These are phyloP conservation scores for Prunella strophiata DNA, from an alignment of 2,797 vertebrate genomes.

Conservation along the genomic window DNA sequence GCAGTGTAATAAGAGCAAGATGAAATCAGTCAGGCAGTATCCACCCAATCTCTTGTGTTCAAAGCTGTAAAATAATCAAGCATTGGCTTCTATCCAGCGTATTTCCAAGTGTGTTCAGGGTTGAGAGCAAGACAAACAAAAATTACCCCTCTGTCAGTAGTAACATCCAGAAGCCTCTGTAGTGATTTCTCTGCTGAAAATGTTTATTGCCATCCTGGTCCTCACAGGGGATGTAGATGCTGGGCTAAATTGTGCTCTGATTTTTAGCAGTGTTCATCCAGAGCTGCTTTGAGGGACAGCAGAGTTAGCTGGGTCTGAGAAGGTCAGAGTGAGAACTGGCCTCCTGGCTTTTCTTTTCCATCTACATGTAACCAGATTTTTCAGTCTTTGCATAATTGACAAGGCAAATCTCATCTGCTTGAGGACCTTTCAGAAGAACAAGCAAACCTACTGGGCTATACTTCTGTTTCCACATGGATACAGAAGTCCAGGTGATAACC, in stretches of 20 bases:
- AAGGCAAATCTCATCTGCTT: neutral
- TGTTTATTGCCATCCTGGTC: slow-evolving; percentile 12
- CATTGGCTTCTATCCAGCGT: slow-evolving; percentile 37
- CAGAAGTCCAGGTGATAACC: neutral
- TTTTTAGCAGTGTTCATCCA: neutral
- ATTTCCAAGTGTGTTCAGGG: slow-evolving; percentile 33
- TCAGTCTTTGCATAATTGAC: neutral
- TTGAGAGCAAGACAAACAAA: slow-evolving; percentile 61
- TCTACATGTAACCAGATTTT: neutral
- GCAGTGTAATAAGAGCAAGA: slow-evolving; percentile 48
- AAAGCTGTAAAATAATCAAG: slow-evolving; percentile 52
- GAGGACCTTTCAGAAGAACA: neutral
- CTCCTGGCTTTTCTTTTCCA: slow-evolving; percentile 5
- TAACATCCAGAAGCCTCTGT: slow-evolving; percentile 42
- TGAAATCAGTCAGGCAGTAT: slow-evolving; percentile 64
- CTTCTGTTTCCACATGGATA: neutral
- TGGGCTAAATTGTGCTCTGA: slow-evolving; percentile 29
- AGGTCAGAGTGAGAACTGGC: neutral
- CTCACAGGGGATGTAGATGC: slow-evolving; percentile 11
- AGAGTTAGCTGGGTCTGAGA: neutral
- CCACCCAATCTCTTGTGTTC: slow-evolving; percentile 58
- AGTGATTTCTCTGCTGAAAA: slow-evolving; percentile 31
- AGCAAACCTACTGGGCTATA: neutral
- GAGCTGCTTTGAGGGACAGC: neutral
- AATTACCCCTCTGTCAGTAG: slow-evolving; percentile 58